Percentiles rank a stretch among this genome's conserved stretches.
These are phyloP conservation scores for Eriosoma lanigerum DNA, from an alignment of 1,140 invertebrate genomes.

Conservation along the genomic window DNA sequence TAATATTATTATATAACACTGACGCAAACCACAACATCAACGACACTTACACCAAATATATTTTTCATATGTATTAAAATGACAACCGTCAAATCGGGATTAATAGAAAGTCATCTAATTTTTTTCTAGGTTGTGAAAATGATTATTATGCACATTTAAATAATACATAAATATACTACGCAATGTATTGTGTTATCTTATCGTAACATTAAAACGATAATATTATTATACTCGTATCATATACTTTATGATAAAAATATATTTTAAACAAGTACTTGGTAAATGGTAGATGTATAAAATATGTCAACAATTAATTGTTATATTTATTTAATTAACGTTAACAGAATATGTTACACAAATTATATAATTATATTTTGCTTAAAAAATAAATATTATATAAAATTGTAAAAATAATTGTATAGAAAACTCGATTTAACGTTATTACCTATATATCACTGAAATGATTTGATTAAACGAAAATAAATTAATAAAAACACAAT, in stretches of 20 bases:
- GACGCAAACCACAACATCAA: background rate
- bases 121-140: slow-evolving; percentile 13
- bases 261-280: slow-evolving; percentile 11
- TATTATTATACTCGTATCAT: background rate
- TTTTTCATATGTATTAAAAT: background rate
- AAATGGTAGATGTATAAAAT: background rate
- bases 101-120: slow-evolving; percentile 19
- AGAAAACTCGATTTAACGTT: too few species aligned
- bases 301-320: slow-evolving; percentile 4
- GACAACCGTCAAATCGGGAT: slow-evolving; percentile 32
- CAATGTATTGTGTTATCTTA: slow-evolving; percentile 13
- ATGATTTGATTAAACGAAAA: too few species aligned
- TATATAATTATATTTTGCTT: too few species aligned
- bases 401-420: too few species aligned
- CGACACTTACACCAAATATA: background rate
- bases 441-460: too few species aligned
- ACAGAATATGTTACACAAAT: too few species aligned
- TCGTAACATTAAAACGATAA: too few species aligned
- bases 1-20: background rate
- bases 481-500: too few species aligned
- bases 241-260: background rate
- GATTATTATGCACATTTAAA: background rate
- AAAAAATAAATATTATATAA: too few species aligned
- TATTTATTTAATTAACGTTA: background rate
- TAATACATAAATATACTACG: background rate